Evolutionary conservation across 2,113 vertebrate species (phyloP).

Genomic region (Trogon melanurus): DNA sequence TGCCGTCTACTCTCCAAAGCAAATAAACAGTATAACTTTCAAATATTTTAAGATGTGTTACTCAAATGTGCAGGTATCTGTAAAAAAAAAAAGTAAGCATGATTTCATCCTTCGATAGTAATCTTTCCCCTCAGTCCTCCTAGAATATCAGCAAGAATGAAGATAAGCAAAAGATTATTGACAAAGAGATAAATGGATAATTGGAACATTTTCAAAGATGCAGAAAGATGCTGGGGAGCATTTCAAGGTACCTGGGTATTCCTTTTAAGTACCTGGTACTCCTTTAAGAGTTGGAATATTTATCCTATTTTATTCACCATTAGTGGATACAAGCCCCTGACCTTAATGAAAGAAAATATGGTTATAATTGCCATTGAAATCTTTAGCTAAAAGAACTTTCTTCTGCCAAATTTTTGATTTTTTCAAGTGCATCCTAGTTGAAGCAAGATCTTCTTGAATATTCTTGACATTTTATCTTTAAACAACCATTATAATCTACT

Average conservation of each 20-base stretch:
- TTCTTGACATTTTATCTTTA: neutral
- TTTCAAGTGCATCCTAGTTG: neutral
- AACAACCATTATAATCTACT: neutral
- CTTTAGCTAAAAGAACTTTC: neutral
- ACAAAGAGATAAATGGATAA: neutral
- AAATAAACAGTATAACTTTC: neutral
- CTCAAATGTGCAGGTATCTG: neutral
- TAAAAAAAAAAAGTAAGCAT: neutral
- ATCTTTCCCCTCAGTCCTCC: neutral
- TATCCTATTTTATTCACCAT: neutral
- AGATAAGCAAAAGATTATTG: neutral
- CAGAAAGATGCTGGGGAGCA: neutral
- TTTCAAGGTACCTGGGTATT: neutral
- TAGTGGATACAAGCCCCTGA: neutral
- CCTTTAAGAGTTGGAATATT: neutral
- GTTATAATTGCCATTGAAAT: neutral
- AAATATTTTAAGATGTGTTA: slow-evolving; percentile 16
- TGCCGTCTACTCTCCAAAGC: neutral
- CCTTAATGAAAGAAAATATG: neutral
- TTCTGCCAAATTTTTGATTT: neutral
- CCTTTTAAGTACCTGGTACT: neutral
- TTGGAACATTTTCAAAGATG: neutral
- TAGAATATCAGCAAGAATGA: neutral
- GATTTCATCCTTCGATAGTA: neutral
- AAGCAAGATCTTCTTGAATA: neutral